Percentiles rank a stretch among this genome's conserved stretches.
phyloP scores from a whole-genome alignment of 2,113 vertebrate species.

The Caracal caracal region DNA sequence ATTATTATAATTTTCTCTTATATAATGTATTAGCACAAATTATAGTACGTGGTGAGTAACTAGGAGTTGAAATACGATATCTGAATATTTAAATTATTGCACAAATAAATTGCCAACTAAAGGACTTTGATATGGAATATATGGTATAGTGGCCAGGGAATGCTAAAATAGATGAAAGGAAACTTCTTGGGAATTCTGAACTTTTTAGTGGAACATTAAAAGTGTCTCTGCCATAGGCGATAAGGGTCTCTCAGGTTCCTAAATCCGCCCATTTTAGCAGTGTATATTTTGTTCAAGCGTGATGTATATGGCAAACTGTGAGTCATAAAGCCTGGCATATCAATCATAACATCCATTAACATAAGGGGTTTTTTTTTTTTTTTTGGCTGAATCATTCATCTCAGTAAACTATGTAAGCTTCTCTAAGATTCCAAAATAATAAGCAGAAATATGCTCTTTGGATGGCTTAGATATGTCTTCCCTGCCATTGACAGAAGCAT shows the following conservation, averaged over 20 bases:
- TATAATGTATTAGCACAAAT: not conserved
- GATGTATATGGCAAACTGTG: not conserved
- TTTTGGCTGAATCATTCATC: not conserved
- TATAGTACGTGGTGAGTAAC: not conserved
- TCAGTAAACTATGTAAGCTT: constrained; percentile 16
- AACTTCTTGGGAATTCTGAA: not conserved
- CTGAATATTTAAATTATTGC: not conserved
- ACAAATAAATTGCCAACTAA: not conserved
- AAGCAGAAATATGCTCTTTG: not conserved
- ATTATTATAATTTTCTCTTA: not conserved
- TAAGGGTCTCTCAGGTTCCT: not conserved
- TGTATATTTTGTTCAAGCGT: not conserved
- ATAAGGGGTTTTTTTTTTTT: not conserved
- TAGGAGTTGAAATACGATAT: not conserved
- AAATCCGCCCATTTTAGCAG: not conserved
- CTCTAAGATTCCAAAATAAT: not conserved
- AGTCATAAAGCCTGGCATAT: not conserved
- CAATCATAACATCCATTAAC: constrained; percentile 5
- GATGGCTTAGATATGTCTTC: not conserved
- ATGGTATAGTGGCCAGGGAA: not conserved
- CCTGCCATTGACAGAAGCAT: not conserved
- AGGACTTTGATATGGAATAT: not conserved
- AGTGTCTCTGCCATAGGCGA: not conserved
- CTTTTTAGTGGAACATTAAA: not conserved
- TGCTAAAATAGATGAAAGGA: not conserved